Conservation (phyloP, 2,888 invertebrate genomes). For the Drosophila phalerata region DNA sequence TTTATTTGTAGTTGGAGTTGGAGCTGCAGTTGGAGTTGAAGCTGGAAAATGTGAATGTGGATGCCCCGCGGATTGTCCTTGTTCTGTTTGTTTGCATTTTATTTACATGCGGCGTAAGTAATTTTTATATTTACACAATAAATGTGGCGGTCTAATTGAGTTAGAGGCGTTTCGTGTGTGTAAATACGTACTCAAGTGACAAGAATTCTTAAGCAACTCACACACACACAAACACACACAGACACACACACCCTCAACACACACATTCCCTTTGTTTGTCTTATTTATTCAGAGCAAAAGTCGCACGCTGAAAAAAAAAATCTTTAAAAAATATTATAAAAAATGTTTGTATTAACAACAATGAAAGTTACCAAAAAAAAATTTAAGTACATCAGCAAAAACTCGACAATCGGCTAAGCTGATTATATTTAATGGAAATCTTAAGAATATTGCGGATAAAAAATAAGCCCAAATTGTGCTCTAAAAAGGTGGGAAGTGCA, state of each 20-base stretch:
- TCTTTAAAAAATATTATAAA: slow-evolving; percentile 10
- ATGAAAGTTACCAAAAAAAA: slow-evolving; percentile 15
- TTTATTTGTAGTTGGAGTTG: neutral
- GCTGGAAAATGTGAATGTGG: slow-evolving; percentile 7
- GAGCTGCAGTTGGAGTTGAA: neutral
- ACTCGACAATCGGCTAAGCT: slow-evolving; percentile 37
- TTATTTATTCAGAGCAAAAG: slow-evolving; percentile 27
- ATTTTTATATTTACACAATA: slow-evolving; percentile 62
- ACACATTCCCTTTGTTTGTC: slow-evolving; percentile 28
- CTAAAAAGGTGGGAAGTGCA: neutral
- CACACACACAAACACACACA: slow-evolving; percentile 2
- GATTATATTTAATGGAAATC: slow-evolving; percentile 42
- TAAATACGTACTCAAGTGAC: slow-evolving; percentile 51
- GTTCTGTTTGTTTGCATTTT: slow-evolving; percentile 38
- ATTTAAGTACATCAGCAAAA: slow-evolving; percentile 11
- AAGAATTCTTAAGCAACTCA: slow-evolving; percentile 35
- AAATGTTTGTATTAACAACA: slow-evolving; percentile 8
- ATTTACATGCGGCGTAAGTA: slow-evolving; percentile 58
- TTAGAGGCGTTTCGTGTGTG: slow-evolving; percentile 57
- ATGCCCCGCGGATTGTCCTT: slow-evolving; percentile 20
- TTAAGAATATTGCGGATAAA: neutral
- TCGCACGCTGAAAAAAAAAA: slow-evolving; percentile 21
- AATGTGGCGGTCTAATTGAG: slow-evolving; percentile 59
- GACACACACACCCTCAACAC: slow-evolving; percentile 3
- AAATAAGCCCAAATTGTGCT: neutral